These are phyloP conservation scores for Himalopsyche anomala DNA, from an alignment of 2,888 invertebrate species.

Conservation along the genomic window DNA sequence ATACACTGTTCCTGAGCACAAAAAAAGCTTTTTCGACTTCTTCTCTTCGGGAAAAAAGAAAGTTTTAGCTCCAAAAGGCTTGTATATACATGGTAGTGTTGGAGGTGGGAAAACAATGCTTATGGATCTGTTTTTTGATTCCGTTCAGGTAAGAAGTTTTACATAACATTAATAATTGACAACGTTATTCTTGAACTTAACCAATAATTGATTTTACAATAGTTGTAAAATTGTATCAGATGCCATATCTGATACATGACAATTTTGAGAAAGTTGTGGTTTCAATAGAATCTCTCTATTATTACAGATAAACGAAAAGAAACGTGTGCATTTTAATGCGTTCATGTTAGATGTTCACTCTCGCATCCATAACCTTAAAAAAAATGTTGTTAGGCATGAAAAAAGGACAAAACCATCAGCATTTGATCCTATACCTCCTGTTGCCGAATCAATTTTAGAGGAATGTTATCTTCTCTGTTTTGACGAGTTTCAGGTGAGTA, in stretches of 20 bases:
- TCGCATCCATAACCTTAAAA: constrained; percentile 91
- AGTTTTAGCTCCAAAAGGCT: constrained; percentile 82
- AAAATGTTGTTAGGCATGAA: constrained; percentile 74
- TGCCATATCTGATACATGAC: not conserved
- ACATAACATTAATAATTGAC: no score
- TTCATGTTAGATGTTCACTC: constrained; percentile 98
- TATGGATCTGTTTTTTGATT: constrained; percentile 97
- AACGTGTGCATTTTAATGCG: constrained; percentile 95
- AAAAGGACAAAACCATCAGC: constrained; percentile 79
- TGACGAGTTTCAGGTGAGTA: constrained; percentile 95
- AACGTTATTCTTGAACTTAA: no score
- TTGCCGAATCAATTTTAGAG: constrained; percentile 90
- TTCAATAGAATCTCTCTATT: constrained; percentile 45
- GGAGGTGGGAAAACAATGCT: constrained; percentile 99
- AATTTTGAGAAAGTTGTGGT: not conserved
- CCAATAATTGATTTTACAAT: no score
- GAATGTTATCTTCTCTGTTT: constrained; percentile 96
- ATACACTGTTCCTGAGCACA: constrained; percentile 72
- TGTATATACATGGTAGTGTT: constrained; percentile 93
- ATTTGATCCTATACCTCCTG: constrained; percentile 96
- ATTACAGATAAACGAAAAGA: constrained; percentile 81
- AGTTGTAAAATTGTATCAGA: no score
- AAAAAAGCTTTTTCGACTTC: constrained; percentile 71
- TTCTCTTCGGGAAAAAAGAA: constrained; percentile 69
- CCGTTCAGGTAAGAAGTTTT: constrained; percentile 69